Conservation (phyloP, 2,888 invertebrate species). For the Nemoura dubitans region DNA sequence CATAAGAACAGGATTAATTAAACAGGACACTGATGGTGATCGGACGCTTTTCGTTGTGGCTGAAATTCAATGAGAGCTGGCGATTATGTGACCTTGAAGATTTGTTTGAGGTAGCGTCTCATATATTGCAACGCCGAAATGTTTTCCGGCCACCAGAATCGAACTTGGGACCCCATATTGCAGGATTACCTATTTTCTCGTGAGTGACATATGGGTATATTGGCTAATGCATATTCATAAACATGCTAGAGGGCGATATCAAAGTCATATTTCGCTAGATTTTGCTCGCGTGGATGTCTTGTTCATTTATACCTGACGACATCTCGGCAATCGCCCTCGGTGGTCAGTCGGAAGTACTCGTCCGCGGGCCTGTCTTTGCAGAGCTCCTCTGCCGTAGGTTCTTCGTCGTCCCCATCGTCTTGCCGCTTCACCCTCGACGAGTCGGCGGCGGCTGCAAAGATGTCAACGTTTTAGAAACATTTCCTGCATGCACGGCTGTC, state of each 20-base stretch:
- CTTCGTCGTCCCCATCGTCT: constrained; percentile 66
- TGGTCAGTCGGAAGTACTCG: constrained; percentile 88
- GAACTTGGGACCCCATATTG: background rate
- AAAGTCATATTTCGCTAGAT: background rate
- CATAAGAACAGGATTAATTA: too few species aligned
- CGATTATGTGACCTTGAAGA: too few species aligned
- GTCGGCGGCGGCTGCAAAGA: constrained; percentile 61
- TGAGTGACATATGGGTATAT: too few species aligned
- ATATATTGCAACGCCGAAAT: too few species aligned
- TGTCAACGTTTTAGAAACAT: too few species aligned
- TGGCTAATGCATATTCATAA: background rate
- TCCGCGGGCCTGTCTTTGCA: constrained; percentile 89
- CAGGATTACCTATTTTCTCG: background rate
- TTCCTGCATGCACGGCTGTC: too few species aligned
- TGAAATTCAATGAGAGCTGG: too few species aligned
- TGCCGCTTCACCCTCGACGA: constrained; percentile 70
- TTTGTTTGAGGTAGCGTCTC: too few species aligned
- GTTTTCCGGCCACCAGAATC: background rate
- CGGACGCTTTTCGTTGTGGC: too few species aligned
- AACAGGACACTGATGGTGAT: too few species aligned
- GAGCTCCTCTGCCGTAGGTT: constrained; percentile 78
- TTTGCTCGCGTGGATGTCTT: background rate
- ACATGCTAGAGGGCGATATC: too few species aligned
- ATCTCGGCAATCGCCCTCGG: constrained; percentile 89
- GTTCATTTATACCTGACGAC: constrained; percentile 81